Evolutionary conservation across 2,888 invertebrate species (phyloP), one percentile per base, ranked within the genome.

Genomic region (Leucania comma): DNA sequence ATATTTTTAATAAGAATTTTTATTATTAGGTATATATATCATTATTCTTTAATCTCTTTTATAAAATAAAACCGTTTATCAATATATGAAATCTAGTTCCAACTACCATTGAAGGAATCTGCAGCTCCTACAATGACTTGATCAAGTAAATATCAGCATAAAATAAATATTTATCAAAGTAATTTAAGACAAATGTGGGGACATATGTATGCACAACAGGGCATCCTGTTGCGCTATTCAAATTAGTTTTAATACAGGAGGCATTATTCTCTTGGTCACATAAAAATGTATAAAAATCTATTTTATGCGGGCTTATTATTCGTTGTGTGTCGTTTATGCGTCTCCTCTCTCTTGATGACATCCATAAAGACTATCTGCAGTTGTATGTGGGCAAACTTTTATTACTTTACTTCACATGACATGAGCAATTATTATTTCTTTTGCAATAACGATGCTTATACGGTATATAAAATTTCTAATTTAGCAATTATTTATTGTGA

Each of bases 221-320:
- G 84, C 84, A 88, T 89, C 89, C 89, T 89, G 88, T 83, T 82
- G 85, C 80, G 81, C 75, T 87, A 89, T 89, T 89, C 82, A 89
- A 88, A 89, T 88, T 78, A 72, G 75, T 80, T 63, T 77, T 80
- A 74, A 29, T 76, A 79, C 78, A 83, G 76, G 70, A 82, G 82
- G 82, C 85, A 87, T 89, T 88, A 89, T 88, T 83, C 82, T 80
- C 77, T 75, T 78, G 81, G 81, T 81, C 87, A 86, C 75, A 87
- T 90, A 89, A 89, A 90, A 89, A 83, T 83, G 75, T 83, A 78
- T 86, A 79, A 85, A 88, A 88, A 86, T 87, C 81, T 82, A 86
- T 87, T 86, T 83, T 83, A 91, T 90, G 88, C 89, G 90, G 90
- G 90, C 87, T 90, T 91, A 90, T 90, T 91, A 91, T 92, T 91